phyloP scores from a whole-genome alignment of 2,797 vertebrate genomes.

The Notamacropus eugenii region DNA sequence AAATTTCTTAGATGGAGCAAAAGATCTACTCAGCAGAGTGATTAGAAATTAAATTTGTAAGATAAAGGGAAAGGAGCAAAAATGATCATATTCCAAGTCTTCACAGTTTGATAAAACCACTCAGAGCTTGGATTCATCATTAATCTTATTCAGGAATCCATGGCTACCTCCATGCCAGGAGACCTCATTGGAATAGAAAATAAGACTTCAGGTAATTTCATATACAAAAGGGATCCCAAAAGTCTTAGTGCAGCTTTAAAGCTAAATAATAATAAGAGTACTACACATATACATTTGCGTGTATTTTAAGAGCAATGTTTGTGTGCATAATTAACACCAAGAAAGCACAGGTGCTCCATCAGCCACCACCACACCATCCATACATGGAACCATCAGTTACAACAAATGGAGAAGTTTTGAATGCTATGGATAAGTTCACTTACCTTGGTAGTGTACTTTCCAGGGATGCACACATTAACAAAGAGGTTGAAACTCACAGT shows the following conservation, averaged over 20 bases:
- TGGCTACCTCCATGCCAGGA: neutral
- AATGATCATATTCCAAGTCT: neutral
- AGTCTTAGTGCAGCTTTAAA: neutral
- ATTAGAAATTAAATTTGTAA: slow-evolving; percentile 9
- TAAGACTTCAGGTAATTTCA: neutral
- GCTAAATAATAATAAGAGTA: neutral
- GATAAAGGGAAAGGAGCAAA: neutral
- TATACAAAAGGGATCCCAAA: neutral
- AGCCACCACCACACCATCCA: too few relatives aligned
- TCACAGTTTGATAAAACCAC: neutral
- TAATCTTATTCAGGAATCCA: neutral
- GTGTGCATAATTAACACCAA: too few relatives aligned
- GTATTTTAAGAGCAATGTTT: neutral
- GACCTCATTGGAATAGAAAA: neutral
- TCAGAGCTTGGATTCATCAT: neutral
- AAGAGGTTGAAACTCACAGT: too few relatives aligned
- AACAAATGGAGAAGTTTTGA: too few relatives aligned
- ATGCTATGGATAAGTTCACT: too few relatives aligned
- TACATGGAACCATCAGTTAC: too few relatives aligned
- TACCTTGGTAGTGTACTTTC: too few relatives aligned
- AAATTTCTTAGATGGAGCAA: neutral
- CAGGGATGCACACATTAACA: too few relatives aligned
- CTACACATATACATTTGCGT: neutral
- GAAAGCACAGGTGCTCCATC: too few relatives aligned
- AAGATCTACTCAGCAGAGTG: neutral